Base-by-base conservation (phyloP, 37 sponge, comb jelly and placozoan genomes). In the Spongilla lacustris region DNA sequence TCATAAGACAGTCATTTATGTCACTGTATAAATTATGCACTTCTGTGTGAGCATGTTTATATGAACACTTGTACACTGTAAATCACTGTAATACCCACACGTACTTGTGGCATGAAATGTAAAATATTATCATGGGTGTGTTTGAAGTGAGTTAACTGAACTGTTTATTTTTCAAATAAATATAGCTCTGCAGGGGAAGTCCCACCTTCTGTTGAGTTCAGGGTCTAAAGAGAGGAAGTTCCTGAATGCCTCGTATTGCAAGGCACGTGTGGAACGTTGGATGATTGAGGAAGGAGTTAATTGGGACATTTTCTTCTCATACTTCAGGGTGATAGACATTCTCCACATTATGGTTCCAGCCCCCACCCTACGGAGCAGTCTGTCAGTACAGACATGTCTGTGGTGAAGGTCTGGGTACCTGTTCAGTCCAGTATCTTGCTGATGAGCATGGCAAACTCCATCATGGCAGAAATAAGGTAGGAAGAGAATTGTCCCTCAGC, bases 331-430 rank as follows among this genome's bases (percentile, higher is more conserved):
- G 90, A 93, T 66, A 32, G 48, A 0, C 3, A 34, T 21, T 77
- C 82, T 66, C 93, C 93, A 22, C 76, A 85, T 35, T 89, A 83
- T 66, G 21, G 10, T 6, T 75, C 82, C 48, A n/a, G 34, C 35
- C 77, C 76, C 32, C 50, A 72, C 27, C 74, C 83, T 21, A 86
- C 81, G n/a, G 48, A 73, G 46, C 91, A 89, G 38, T 69, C 50
- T 23, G 69, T 89, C 37, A 75, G 35, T 67, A 79, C 84, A 0
- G 23, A 67, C 17, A 14, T 93, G 79, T 70, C 90, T 22, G 31
- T 67, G 27, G 41, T 93, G 8, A 66, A 26, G 27, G 36, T 89
- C 37, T 71, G 77, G 27, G 41, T 93, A 28, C 31, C 49, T n/a
- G 24, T 49, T 14, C 83, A 93, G 21, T 81, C 89, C 2, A 50